phyloP scores from a whole-genome alignment of 2,888 invertebrate species.

The Pomacea canaliculata region DNA sequence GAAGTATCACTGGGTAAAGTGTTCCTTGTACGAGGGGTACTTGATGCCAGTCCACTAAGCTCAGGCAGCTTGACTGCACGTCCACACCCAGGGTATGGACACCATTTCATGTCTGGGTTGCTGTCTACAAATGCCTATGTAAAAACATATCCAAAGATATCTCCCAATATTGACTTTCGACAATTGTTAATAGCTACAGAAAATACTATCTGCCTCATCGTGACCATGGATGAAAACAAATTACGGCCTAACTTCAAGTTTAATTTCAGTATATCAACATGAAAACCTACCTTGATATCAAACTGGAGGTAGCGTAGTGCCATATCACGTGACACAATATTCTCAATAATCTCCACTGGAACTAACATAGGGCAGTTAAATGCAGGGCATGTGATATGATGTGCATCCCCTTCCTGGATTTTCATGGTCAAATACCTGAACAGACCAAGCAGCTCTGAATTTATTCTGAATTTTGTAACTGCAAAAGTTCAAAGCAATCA shows the following conservation, averaged over 20 bases:
- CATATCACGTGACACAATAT: constrained; percentile 77
- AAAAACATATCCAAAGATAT: background rate
- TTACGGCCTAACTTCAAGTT: too few relatives aligned
- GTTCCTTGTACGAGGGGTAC: constrained; percentile 34
- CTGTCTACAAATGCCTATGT: constrained; percentile 79
- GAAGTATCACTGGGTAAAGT: constrained; percentile 62
- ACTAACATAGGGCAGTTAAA: constrained; percentile 77
- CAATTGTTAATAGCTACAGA: background rate
- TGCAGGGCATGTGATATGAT: constrained; percentile 78
- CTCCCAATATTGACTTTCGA: background rate
- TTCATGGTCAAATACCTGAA: constrained; percentile 76
- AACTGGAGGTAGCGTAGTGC: constrained; percentile 78
- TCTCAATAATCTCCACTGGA: constrained; percentile 78
- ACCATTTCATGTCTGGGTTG: constrained; percentile 80
- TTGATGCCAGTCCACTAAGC: constrained; percentile 38
- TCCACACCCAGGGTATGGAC: constrained; percentile 78
- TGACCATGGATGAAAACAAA: background rate
- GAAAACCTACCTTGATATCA: constrained; percentile 75
- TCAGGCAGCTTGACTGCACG: constrained; percentile 78
- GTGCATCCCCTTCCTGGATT: constrained; percentile 78
- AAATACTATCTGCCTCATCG: background rate
- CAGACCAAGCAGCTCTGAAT: background rate
- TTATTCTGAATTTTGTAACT: background rate
- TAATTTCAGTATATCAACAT: too few relatives aligned
- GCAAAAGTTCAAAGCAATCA: background rate